Conservation (phyloP, 1,140 invertebrate species). For the Camponotus vicinus region DNA sequence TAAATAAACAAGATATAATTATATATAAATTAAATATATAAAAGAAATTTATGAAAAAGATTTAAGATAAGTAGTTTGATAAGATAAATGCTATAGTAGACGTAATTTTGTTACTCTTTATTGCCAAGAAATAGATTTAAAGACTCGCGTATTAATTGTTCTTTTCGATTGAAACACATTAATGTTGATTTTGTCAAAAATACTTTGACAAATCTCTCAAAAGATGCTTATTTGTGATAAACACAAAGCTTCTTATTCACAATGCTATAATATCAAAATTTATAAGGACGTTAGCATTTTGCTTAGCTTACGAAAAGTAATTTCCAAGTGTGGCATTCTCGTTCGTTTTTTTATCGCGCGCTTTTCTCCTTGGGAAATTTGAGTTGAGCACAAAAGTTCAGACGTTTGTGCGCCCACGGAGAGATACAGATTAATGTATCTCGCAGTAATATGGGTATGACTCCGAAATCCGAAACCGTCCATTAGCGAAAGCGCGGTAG, state of each 20-base stretch:
- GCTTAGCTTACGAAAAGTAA: slow-evolving; percentile 20
- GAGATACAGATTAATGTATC: slow-evolving; percentile 57
- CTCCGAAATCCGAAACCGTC: slow-evolving; percentile 59
- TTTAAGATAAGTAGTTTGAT: background rate
- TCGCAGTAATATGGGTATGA: slow-evolving; percentile 57
- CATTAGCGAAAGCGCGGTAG: slow-evolving; percentile 50
- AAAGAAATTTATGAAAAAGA: too few relatives aligned
- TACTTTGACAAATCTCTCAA: background rate
- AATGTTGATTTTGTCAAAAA: background rate
- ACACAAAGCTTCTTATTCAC: background rate
- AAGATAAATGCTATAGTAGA: background rate
- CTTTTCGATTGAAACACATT: background rate
- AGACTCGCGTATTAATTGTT: background rate
- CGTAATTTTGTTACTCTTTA: background rate
- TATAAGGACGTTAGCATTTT: background rate
- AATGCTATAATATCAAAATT: background rate
- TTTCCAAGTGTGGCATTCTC: slow-evolving; percentile 12
- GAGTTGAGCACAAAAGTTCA: slow-evolving; percentile 39
- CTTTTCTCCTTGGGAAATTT: background rate
- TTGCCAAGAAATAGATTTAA: background rate
- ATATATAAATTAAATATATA: too few relatives aligned
- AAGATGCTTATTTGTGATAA: too few relatives aligned
- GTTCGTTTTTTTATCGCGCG: background rate
- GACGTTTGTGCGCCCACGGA: slow-evolving; percentile 18
- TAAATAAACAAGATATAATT: background rate